phyloP scores from a whole-genome alignment of 2,797 vertebrate species.

The Dendrocincla tyrannina region DNA sequence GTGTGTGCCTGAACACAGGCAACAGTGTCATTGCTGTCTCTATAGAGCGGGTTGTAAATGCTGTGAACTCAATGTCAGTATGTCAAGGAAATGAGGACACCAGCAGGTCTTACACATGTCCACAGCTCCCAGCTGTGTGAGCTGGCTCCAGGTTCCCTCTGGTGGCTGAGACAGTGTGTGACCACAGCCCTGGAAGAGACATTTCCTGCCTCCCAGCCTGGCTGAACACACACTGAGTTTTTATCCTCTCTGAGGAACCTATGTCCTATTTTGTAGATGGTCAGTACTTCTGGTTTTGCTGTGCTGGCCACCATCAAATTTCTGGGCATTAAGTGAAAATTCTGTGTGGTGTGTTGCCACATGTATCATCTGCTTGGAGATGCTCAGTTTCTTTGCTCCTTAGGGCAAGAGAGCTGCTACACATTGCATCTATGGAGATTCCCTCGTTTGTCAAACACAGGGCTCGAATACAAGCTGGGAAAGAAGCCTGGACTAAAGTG shows the following conservation, averaged over 20 bases:
- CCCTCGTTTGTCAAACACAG: neutral
- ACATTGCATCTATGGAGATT: neutral
- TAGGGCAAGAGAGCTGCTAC: neutral
- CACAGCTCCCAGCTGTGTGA: neutral
- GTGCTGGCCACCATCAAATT: neutral
- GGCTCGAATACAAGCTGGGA: neutral
- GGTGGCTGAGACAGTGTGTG: neutral
- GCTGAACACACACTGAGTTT: neutral
- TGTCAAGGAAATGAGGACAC: neutral
- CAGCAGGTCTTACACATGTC: rapidly evolving
- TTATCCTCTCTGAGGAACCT: neutral
- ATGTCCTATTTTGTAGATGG: neutral
- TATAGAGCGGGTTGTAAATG: rapidly evolving
- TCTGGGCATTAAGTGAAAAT: neutral
- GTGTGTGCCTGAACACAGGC: neutral
- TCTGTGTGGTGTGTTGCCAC: rapidly evolving
- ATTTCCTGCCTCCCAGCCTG: neutral
- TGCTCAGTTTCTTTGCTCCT: neutral
- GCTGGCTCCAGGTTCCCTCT: slow-evolving; percentile 45
- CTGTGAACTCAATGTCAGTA: neutral
- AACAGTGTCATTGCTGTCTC: rapidly evolving
- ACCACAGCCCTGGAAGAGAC: neutral
- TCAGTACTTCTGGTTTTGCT: neutral
- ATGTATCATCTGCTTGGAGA: neutral
- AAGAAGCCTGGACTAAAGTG: neutral